These are phyloP conservation scores for Peromyscus attwateri DNA, from an alignment of 2,797 vertebrate genomes.

Conservation along the genomic window DNA sequence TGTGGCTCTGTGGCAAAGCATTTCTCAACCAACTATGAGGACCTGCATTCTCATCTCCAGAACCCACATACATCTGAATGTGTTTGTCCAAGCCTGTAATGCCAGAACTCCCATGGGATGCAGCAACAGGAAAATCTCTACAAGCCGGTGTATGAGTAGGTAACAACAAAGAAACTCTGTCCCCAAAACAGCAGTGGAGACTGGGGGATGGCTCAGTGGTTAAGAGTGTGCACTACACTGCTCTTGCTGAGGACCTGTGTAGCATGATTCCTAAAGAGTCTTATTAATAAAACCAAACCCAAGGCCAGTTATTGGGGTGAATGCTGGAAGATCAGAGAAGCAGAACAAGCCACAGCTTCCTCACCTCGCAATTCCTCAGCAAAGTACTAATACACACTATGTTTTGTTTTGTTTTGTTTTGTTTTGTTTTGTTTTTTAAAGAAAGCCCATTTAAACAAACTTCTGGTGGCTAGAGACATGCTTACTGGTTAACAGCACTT, in stretches of 20 bases:
- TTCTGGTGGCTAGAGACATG: background rate
- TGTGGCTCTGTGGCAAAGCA: background rate
- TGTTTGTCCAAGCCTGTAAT: background rate
- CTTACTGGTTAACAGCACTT: background rate
- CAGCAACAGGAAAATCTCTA: background rate
- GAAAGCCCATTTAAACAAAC: background rate
- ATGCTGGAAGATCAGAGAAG: no score
- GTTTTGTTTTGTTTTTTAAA: background rate
- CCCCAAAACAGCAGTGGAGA: background rate
- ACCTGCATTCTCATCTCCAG: background rate
- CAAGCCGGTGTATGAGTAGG: background rate
- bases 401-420: background rate
- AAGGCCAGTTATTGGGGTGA: no score
- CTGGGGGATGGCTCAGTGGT: background rate
- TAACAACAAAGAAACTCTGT: background rate
- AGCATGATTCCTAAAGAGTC: no score
- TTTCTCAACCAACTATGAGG: background rate
- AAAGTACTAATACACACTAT: background rate
- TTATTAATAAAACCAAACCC: no score
- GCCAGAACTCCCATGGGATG: background rate
- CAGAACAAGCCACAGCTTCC: no score
- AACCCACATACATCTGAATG: background rate
- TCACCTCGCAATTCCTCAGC: no score
- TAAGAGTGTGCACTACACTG: background rate
- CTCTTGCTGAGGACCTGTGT: background rate